Evolutionary conservation across 2,113 vertebrate genomes (phyloP), one percentile per base, ranked within the genome.

Genomic region (Paramisgurnus dabryanus): DNA sequence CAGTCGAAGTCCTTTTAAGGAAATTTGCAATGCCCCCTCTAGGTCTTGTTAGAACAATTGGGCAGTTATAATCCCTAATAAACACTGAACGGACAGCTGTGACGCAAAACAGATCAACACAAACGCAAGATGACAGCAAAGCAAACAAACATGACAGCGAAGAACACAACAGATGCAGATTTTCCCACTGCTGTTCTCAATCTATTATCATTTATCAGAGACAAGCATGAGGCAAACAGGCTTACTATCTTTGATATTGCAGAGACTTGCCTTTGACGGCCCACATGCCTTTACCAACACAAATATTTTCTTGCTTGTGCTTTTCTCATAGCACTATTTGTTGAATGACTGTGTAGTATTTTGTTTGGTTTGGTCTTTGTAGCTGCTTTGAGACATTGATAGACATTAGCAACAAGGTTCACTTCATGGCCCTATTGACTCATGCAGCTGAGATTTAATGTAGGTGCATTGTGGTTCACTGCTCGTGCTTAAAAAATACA

Each of bases 141-240:
- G 50, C 63, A 79, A 68, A 69, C 80, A 80, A 88, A 81, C 74
- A 82, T 7, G 78, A 79, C 76, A 27, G 22, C 6, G 78, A 68
- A 11, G 66, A 4, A 12, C 72, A 74, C 60, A 57, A 58, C 4
- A 18, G 22, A 50, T 58, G 49, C 43, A 39, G 41, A 43, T 47
- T 68, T 77, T 50, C 67, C n/a, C 11, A 34, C 6, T n/a, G 47
- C 5, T n/a, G 5, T 77, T 53, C 11, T 8, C 55, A 78, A 60
- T 27, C 34, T 60, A 22, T 15, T 45, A 60, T 12, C 39, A 60
- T 73, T 60, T 58, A 73, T 58, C 70, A 43, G 34, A 53, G 50
- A 70, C 13, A 55, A 5, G 3, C 45, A 50, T 68, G 27, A 50
- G 45, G 10, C 18, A 5, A 58, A 43, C 53, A 58, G n/a, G 22